phyloP scores from a whole-genome alignment of 2,113 vertebrate genomes.

The Physeter macrocephalus region DNA sequence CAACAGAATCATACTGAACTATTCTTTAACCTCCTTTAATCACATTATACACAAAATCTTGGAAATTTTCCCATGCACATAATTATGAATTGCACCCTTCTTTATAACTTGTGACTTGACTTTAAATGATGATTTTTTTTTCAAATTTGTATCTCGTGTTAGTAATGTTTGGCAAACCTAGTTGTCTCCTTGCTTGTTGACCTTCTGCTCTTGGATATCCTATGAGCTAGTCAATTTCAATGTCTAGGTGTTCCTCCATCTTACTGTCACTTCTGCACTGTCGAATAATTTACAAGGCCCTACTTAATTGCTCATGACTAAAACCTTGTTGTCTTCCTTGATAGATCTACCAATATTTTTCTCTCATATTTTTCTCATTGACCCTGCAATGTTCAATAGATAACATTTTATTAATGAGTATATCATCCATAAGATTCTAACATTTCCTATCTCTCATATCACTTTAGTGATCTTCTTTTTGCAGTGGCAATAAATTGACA shows the following conservation, averaged over 20 bases:
- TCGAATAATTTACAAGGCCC: background rate
- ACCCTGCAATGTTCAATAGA: background rate
- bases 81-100: background rate
- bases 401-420: background rate
- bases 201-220: background rate
- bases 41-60: background rate
- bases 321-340: rapidly evolving
- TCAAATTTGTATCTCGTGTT: background rate
- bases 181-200: background rate
- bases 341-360: background rate
- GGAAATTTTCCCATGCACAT: background rate
- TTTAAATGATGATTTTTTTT: background rate
- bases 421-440: background rate
- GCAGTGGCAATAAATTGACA: background rate
- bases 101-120: background rate
- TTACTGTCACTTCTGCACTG: background rate
- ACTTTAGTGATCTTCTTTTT: background rate
- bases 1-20: background rate
- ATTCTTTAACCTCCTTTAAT: background rate
- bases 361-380: background rate
- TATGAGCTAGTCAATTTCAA: background rate
- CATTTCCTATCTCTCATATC: background rate
- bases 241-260: background rate
- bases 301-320: background rate
- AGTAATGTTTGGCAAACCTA: background rate